phyloP scores from a whole-genome alignment of 2,888 invertebrate species.

The Lasioglossum morio region DNA sequence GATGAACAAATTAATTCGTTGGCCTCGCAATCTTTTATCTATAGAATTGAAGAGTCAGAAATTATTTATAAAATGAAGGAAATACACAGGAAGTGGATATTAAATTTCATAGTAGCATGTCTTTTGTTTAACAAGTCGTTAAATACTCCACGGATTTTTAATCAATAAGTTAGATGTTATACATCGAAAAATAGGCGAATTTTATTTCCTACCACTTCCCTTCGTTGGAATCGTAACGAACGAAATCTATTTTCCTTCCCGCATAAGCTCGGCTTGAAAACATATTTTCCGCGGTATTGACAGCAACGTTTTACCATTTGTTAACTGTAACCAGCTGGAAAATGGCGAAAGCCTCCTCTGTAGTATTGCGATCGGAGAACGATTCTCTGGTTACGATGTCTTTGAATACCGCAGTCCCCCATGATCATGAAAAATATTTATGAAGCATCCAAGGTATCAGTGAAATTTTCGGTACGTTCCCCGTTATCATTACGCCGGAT shows the following conservation, averaged over 20 bases:
- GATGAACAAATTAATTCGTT: background rate
- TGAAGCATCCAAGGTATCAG: background rate
- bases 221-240: background rate
- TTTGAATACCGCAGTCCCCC: too few species aligned
- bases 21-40: background rate
- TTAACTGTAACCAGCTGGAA: background rate
- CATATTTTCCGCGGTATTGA: background rate
- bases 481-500: constrained; percentile 5
- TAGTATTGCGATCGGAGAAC: background rate
- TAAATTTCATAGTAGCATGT: background rate
- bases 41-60: background rate
- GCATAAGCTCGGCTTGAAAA: background rate
- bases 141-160: background rate
- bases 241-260: background rate
- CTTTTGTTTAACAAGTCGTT: background rate
- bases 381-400: background rate
- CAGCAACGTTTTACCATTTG: background rate
- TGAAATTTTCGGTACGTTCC: constrained; percentile 8
- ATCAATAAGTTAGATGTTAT: background rate
- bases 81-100: background rate
- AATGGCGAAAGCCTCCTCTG: background rate
- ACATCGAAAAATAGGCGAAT: too few species aligned
- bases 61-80: background rate
- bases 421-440: background rate
- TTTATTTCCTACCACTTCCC: background rate